These are phyloP conservation scores for Pitta sordida DNA, from an alignment of 2,113 vertebrate genomes.

Conservation along the genomic window DNA sequence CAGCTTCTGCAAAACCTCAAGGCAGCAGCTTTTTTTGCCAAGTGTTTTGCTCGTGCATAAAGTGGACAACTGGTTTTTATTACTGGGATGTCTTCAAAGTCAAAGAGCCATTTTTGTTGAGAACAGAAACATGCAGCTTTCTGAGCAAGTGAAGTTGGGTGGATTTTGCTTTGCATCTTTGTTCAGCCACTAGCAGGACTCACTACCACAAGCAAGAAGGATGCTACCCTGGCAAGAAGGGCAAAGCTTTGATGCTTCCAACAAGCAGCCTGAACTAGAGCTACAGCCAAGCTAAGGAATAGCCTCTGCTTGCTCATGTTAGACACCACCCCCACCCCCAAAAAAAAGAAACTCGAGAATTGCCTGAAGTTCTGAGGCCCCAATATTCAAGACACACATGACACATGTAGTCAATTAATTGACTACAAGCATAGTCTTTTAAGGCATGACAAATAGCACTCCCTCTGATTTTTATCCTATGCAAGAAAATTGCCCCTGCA, in stretches of 20 bases:
- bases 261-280: neutral
- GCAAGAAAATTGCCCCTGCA: neutral
- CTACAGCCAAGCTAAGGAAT: neutral
- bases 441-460: neutral
- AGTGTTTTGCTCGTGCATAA: neutral
- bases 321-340: neutral
- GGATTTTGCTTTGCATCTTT: neutral
- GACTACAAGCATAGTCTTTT: neutral
- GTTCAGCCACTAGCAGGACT: neutral
- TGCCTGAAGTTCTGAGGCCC: neutral
- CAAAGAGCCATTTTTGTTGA: neutral
- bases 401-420: neutral
- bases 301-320: neutral
- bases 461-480: neutral
- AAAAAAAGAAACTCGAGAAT: neutral
- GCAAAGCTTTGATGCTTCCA: neutral
- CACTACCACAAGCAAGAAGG: neutral
- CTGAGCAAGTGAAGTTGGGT: neutral
- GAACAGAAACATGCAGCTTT: neutral
- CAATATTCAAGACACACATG: neutral
- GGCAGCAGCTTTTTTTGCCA: neutral
- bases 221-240: neutral
- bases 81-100: neutral
- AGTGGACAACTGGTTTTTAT: conserved; percentile 6
- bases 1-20: neutral